phyloP scores from a whole-genome alignment of 2,888 invertebrate genomes.

The Adelognathus sp. region DNA sequence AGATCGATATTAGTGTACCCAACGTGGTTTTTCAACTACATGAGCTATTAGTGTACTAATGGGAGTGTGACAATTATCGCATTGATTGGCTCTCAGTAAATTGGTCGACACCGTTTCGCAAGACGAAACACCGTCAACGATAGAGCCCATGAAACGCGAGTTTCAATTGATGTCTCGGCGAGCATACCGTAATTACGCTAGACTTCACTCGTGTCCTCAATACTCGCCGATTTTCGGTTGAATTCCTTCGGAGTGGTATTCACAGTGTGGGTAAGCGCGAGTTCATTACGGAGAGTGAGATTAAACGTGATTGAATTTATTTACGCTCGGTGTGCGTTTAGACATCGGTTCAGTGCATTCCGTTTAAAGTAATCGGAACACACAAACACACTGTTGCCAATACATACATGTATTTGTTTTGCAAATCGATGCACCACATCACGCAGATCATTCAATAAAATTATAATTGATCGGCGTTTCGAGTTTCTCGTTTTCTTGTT shows the following conservation, averaged over 20 bases:
- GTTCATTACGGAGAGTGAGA: slow-evolving; percentile 23
- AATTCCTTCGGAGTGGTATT: not conserved
- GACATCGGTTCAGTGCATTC: not conserved
- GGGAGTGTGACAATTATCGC: not conserved
- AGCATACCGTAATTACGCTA: not conserved
- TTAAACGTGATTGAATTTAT: slow-evolving; percentile 12
- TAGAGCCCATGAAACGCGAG: not conserved
- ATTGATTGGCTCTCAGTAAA: too few relatives aligned
- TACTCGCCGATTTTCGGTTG: slow-evolving; percentile 18
- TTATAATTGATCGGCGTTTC: not conserved
- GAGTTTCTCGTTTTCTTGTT: not conserved
- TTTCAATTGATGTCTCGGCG: not conserved
- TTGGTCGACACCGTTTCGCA: not conserved
- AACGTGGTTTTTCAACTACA: not conserved
- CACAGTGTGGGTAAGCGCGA: not conserved
- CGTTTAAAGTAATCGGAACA: not conserved
- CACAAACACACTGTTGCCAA: not conserved
- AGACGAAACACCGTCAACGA: not conserved
- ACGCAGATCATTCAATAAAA: not conserved
- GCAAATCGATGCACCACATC: not conserved
- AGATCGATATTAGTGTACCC: not conserved
- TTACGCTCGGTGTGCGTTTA: not conserved
- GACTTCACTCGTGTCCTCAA: not conserved
- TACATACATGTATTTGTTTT: not conserved
- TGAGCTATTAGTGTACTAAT: too few relatives aligned